A percentile compares a stretch with the other conserved stretches of the same genome.
Evolutionary conservation across 2,113 vertebrate species (phyloP).

Genomic region (Colaptes auratus): DNA sequence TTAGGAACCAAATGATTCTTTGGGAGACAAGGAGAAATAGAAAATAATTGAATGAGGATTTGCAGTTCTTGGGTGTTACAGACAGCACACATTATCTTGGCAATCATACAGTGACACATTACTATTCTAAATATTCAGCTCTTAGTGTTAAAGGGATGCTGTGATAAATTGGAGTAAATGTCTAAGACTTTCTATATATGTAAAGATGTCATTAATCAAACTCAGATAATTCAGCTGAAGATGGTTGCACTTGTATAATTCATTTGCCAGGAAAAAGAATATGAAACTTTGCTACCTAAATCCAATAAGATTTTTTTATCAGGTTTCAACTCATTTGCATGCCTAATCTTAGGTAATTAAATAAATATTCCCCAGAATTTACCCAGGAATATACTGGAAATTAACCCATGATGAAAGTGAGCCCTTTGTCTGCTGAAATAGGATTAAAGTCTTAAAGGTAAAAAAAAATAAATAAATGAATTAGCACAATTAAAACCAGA

Average conservation of each 20-base stretch:
- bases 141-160: not conserved
- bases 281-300: not conserved
- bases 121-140: slow-evolving; percentile 24
- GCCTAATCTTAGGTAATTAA: not conserved
- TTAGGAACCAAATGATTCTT: not conserved
- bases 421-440: not conserved
- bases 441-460: not conserved
- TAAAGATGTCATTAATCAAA: not conserved
- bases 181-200: not conserved
- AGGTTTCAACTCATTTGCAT: not conserved
- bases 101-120: not conserved
- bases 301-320: not conserved
- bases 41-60: slow-evolving; percentile 8
- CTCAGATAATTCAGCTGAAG: not conserved
- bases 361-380: not conserved
- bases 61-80: not conserved
- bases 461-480: not conserved
- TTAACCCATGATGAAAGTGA: not conserved
- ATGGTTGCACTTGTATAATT: not conserved
- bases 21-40: slow-evolving; percentile 7
- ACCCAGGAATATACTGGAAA: not conserved
- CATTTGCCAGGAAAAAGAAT: not conserved
- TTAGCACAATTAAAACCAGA: not conserved
- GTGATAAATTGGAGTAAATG: not conserved
- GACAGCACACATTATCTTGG: not conserved